phyloP scores from a whole-genome alignment of 2,113 vertebrate genomes.

The Neolamprologus brichardi region DNA sequence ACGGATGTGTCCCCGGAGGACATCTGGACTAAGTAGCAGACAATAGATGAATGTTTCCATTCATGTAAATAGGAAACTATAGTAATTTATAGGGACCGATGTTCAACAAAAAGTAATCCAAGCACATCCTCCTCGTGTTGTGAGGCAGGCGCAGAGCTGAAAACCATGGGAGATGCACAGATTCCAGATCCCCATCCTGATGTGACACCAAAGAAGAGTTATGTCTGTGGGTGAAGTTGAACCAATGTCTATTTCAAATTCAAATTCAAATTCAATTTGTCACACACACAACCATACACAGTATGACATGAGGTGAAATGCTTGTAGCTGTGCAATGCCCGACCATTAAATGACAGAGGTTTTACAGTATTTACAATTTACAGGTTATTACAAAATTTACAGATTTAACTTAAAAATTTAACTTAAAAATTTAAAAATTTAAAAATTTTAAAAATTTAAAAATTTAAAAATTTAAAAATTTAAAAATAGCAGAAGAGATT shows the following conservation, averaged over 20 bases:
- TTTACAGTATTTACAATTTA: no score
- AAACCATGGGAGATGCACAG: not conserved
- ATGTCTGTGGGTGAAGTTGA: not conserved
- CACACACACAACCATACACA: not conserved
- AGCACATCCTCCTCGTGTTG: accelerated
- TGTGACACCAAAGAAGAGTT: not conserved
- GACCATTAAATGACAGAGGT: no score
- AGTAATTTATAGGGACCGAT: not conserved
- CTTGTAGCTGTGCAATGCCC: not conserved
- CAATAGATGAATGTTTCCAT: not conserved
- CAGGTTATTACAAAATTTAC: no score
- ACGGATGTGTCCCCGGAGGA: not conserved
- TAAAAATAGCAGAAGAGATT: no score
- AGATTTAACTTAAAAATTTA: no score
- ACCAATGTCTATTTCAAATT: not conserved
- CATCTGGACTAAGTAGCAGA: not conserved
- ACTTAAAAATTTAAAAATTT: no score
- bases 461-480: no score
- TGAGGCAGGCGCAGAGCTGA: accelerated
- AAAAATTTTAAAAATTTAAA: no score
- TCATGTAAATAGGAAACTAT: not conserved
- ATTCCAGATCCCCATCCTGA: not conserved
- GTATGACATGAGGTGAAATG: not conserved
- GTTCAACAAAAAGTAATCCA: not conserved
- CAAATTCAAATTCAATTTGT: not conserved